phyloP scores from a whole-genome alignment of 2,113 vertebrate genomes.

The Lucifuga dentata region DNA sequence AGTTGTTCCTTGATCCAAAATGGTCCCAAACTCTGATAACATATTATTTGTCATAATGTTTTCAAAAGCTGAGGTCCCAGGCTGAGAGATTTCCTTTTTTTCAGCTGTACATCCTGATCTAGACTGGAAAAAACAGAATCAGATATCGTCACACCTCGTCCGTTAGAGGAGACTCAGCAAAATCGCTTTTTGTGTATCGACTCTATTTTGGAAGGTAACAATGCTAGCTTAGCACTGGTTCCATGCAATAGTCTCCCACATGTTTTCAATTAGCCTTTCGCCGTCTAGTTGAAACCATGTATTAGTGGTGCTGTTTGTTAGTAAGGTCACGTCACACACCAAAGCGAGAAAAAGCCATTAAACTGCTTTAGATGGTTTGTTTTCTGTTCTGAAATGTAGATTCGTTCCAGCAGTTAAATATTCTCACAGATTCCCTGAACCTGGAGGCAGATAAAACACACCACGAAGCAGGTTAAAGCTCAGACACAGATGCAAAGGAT shows the following conservation, averaged over 20 bases:
- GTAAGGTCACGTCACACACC: conserved; percentile 23
- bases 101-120: no score
- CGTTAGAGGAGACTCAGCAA: conserved; percentile 13
- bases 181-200: conserved; percentile 9
- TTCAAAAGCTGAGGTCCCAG: no score
- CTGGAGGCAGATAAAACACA: conserved; percentile 45
- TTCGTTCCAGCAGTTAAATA: conserved; percentile 14
- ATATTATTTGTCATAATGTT: no score
- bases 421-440: conserved; percentile 16
- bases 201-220: no score
- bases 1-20: background rate
- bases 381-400: no score
- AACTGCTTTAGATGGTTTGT: conserved; percentile 15
- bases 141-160: conserved; percentile 20
- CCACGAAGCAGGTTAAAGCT: conserved; percentile 29
- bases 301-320: conserved; percentile 26
- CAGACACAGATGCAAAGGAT: conserved; percentile 19
- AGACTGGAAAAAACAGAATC: conserved; percentile 29
- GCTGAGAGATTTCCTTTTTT: no score
- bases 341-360: conserved; percentile 31
- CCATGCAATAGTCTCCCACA: conserved; percentile 42
- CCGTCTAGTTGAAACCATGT: conserved; percentile 25
- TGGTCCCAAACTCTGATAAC: background rate
- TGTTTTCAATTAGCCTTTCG: conserved; percentile 30
- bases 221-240: conserved; percentile 17